A percentile compares a stretch with the other conserved stretches of the same genome.
phyloP scores from a whole-genome alignment of 1,140 invertebrate genomes.

The Atta texana region DNA sequence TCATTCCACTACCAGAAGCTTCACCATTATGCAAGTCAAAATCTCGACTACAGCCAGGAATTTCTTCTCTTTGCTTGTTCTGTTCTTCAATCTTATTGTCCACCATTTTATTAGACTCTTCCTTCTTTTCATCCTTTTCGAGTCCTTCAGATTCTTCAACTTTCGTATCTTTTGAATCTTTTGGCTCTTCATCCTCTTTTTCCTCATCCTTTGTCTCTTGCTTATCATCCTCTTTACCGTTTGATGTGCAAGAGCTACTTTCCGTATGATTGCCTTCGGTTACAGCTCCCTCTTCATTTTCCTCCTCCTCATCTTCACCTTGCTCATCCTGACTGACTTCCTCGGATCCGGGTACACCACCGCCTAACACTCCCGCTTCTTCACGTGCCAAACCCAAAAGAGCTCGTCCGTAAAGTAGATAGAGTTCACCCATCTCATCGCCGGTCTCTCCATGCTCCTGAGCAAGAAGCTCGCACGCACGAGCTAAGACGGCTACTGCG shows the following conservation, averaged over 20 bases:
- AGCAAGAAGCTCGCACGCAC: slow-evolving; percentile 91
- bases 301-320: slow-evolving; percentile 87
- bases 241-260: slow-evolving; percentile 71
- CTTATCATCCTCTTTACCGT: slow-evolving; percentile 39
- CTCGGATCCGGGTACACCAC: slow-evolving; percentile 89
- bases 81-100: slow-evolving; percentile 44
- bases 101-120: slow-evolving; percentile 36
- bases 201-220: slow-evolving; percentile 71
- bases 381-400: slow-evolving; percentile 93
- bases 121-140: slow-evolving; percentile 68
- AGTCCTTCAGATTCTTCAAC: slow-evolving; percentile 57
- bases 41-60: slow-evolving; percentile 61
- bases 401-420: slow-evolving; percentile 93
- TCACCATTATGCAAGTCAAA: slow-evolving; percentile 20
- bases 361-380: slow-evolving; percentile 93
- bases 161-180: slow-evolving; percentile 61
- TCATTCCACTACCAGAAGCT: slow-evolving; percentile 63
- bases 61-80: slow-evolving; percentile 60
- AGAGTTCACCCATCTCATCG: slow-evolving; percentile 93
- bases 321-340: slow-evolving; percentile 86
- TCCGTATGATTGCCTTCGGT: slow-evolving; percentile 77
- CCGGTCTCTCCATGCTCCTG: slow-evolving; percentile 91
- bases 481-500: slow-evolving; percentile 92
- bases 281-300: slow-evolving; percentile 78
- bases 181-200: slow-evolving; percentile 73